Percentiles rank a stretch among this genome's conserved stretches.
Evolutionary conservation across 2,797 vertebrate genomes (phyloP).

Genomic region (Acrossocheilus fasciatus): DNA sequence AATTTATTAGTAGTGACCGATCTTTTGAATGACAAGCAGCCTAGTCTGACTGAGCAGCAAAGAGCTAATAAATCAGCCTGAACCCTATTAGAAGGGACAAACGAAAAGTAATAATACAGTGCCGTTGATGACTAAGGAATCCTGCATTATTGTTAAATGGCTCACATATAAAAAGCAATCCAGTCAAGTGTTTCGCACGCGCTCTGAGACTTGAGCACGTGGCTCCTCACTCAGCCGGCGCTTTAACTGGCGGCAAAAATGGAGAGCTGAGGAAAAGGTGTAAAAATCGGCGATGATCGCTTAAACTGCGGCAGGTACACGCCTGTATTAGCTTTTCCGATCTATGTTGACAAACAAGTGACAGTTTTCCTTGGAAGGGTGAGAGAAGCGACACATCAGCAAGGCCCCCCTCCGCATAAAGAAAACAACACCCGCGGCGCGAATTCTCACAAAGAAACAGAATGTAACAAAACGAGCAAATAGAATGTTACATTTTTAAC

Average conservation of each 20-base stretch:
- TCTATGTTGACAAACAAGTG: slow-evolving; percentile 57
- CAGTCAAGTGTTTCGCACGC: slow-evolving; percentile 35
- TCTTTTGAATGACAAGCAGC: background rate
- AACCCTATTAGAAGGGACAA: background rate
- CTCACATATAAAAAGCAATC: background rate
- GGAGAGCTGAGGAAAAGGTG: background rate
- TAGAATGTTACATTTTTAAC: background rate
- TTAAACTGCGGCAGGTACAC: slow-evolving; percentile 3
- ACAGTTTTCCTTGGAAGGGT: slow-evolving; percentile 49
- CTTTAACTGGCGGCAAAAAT: slow-evolving; percentile 50
- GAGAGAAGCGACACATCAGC: slow-evolving; percentile 62
- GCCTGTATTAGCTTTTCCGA: slow-evolving; percentile 8
- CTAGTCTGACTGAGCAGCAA: too few species aligned
- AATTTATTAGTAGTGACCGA: background rate
- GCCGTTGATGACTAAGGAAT: background rate
- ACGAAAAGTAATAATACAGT: background rate
- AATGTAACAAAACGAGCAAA: background rate
- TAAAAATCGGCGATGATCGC: slow-evolving; percentile 5
- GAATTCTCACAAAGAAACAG: background rate
- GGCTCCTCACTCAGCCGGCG: slow-evolving; percentile 59
- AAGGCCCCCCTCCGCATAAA: slow-evolving; percentile 43
- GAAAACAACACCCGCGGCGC: slow-evolving; percentile 57
- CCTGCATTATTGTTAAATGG: background rate
- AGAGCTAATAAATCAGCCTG: background rate
- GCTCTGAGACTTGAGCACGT: slow-evolving; percentile 59